Evolutionary conservation across 2,888 invertebrate species (phyloP), one percentile per base, ranked within the genome.

Genomic region (Spodoptera littoralis): DNA sequence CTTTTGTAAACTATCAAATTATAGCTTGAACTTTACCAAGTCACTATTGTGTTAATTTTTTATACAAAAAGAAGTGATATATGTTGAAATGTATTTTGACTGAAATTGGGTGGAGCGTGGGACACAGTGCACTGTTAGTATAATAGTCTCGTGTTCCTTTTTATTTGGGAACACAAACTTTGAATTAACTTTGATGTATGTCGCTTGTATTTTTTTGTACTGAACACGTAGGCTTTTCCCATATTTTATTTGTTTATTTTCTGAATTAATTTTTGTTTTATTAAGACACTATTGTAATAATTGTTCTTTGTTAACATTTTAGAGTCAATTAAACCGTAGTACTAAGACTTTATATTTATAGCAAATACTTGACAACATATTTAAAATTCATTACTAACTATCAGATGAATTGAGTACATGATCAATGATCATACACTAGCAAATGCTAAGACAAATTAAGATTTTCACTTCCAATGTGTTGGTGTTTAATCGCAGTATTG

Each of bases 1-100:
- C 87, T 87, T 88, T 87, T 89, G 81, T 89, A 85, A 76, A 52
- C 74, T 66, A 72, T 70, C 62, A 80, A 87, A 88, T 80, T 73
- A 65, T 71, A 72, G 77, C 66, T 62, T 66, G 63, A 74, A 67
- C 72, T 70, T 61, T 73, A 47, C 49, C 56, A 49, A 52, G 30
- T 57, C 52, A 50, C 67, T 77, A 79, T 81, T 81, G 70, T 80
- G 64, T 69, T 63, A 60, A 60, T 60, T 61, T 54, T 73, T 69
- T 58, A 51, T 49, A 60, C 27, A 65, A 70, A 65, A 60, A 73
- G 64, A 66, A 65, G 30, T 49, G n/a, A 49, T 54, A 49, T 54
- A 68, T 84, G 79, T 85, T 77, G 82, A 81, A 83, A 83, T 82
- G 77, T 80, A 79, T 74, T 82, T 76, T 77, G 77, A 65, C 70